These are phyloP conservation scores for Nannoperca obscura DNA, from an alignment of 2,797 vertebrate genomes.

Conservation along the genomic window DNA sequence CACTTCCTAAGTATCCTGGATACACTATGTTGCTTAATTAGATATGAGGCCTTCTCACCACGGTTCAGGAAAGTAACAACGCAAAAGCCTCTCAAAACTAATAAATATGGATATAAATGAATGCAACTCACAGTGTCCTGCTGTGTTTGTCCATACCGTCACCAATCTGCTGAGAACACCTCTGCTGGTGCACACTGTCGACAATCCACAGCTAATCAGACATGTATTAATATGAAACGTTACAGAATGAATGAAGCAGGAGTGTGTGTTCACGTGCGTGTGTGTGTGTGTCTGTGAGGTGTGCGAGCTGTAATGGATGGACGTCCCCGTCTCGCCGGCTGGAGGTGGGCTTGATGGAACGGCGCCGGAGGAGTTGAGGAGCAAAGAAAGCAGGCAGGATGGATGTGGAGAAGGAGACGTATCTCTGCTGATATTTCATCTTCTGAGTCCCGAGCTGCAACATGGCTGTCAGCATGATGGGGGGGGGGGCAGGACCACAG, in stretches of 20 bases:
- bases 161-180: neutral
- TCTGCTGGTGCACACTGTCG: neutral
- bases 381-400: slow-evolving; percentile 37
- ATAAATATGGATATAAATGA: neutral
- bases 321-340: slow-evolving; percentile 49
- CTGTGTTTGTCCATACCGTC: too few species aligned
- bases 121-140: neutral
- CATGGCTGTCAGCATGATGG: slow-evolving; percentile 66
- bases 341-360: slow-evolving; percentile 60
- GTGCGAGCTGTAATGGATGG: slow-evolving; percentile 50
- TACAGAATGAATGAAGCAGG: neutral
- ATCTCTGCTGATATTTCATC: slow-evolving; percentile 55
- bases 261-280: slow-evolving; percentile 15
- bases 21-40: too few species aligned
- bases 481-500: slow-evolving; percentile 45
- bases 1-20: too few species aligned
- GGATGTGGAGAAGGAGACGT: slow-evolving; percentile 34
- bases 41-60: too few species aligned
- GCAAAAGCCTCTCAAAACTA: neutral
- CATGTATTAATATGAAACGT: neutral
- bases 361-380: slow-evolving; percentile 44
- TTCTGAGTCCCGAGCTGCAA: slow-evolving; percentile 48
- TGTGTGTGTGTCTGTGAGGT: slow-evolving; percentile 24
- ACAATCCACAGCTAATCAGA: neutral
- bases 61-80: neutral